Base-by-base conservation (phyloP, 1,140 invertebrate species). In the Diachasma alloeum region DNA sequence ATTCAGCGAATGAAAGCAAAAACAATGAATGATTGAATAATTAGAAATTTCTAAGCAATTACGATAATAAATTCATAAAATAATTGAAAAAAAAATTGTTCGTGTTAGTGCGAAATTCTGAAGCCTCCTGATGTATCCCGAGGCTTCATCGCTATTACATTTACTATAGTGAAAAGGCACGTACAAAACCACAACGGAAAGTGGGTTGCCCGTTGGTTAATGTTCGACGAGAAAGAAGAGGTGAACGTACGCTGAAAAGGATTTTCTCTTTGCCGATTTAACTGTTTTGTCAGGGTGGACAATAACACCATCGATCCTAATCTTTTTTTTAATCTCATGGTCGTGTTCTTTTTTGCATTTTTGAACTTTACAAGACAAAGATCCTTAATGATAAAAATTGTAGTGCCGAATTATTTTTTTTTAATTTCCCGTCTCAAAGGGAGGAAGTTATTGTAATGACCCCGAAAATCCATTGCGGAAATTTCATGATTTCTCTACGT, bases 201-300 rank as follows among this genome's bases (percentile, higher is more conserved):
- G 86, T 88, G 84, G 86, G 87, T 86, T 88, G 85, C 78, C 75
- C 36, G 68, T 82, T 83, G 83, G 81, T 84, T 81, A 83, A 80
- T 77, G 63, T 80, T 26, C 48, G 31, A 59, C 69, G 68, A 63
- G 63, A 56, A 26, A 72, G 63, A 75, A n/a, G 77, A 84, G 84
- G 86, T 86, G 83, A 87, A 87, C 63, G 86, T 84, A 86, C 85
- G 83, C 82, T 83, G 78, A 85, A 37, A 85, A 85, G 82, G 85
- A 87, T 87, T 88, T 88, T 88, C 87, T 88, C 87, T 83, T 84
- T 74, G 76, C 78, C 80, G 81, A 82, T 82, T 63, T 84, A 85
- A 83, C 83, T 84, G 83, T 86, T 86, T 84, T 69, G 75, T 74
- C 59, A 39, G 42, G 31, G 8, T 68, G 39, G 39, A 74, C 42